A percentile compares a stretch with the other conserved stretches of the same genome.
Evolutionary conservation across 2,113 vertebrate genomes (phyloP).

Genomic region (Tetraodon nigroviridis): DNA sequence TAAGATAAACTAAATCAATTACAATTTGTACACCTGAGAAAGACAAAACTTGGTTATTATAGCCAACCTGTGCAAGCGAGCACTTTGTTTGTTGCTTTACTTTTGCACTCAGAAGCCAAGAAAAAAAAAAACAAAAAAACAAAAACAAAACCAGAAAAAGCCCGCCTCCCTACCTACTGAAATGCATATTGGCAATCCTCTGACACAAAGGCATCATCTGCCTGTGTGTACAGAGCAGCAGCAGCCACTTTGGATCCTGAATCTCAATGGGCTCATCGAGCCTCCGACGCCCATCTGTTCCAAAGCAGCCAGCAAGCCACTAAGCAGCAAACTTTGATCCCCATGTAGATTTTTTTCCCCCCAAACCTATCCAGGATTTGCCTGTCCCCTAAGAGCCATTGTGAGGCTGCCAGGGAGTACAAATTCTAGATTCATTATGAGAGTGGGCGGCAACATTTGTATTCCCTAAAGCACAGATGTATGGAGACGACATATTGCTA

Average conservation of each 20-base stretch:
- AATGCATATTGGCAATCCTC: slow-evolving; percentile 63
- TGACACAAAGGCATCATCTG: slow-evolving; percentile 72
- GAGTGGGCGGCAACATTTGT: slow-evolving; percentile 73
- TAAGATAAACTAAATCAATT: slow-evolving; percentile 62
- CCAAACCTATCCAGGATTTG: slow-evolving; percentile 75
- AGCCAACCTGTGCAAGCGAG: slow-evolving; percentile 51
- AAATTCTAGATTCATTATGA: slow-evolving; percentile 77
- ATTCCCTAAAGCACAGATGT: slow-evolving; percentile 73
- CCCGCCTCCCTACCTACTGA: slow-evolving; percentile 54
- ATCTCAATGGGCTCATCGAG: slow-evolving; percentile 76
- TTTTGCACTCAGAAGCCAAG: slow-evolving; percentile 42
- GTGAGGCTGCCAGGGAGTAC: slow-evolving; percentile 68
- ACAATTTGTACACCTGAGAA: slow-evolving; percentile 51
- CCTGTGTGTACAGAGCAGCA: slow-evolving; percentile 71
- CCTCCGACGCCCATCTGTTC: slow-evolving; percentile 79
- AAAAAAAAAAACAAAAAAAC: background rate
- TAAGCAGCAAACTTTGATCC: slow-evolving; percentile 78
- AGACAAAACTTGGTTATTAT: slow-evolving; percentile 50
- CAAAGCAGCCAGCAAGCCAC: slow-evolving; percentile 71
- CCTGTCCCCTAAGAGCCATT: slow-evolving; percentile 71
- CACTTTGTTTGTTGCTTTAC: slow-evolving; percentile 56
- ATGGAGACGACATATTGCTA: slow-evolving; percentile 73
- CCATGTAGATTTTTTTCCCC: slow-evolving; percentile 61
- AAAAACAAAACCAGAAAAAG: slow-evolving; percentile 27
- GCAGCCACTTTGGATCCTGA: slow-evolving; percentile 76